Conservation (phyloP, 2,797 vertebrate genomes). For the Pseudocheirus occidentalis region DNA sequence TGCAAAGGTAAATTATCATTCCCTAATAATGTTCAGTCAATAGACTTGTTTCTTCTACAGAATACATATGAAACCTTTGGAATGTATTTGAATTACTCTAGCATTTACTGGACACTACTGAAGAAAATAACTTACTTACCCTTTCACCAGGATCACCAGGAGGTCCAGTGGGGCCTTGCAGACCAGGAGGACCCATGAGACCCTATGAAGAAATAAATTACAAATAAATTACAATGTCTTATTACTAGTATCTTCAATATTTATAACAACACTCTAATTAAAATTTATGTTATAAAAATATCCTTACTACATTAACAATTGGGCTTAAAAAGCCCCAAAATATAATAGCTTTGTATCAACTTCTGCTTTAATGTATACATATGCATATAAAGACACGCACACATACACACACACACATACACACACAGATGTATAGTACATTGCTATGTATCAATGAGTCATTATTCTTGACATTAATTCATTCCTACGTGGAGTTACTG, state of each 20-base stretch:
- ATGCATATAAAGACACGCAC: too few species aligned
- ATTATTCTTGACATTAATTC: neutral
- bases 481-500: neutral
- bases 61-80: neutral
- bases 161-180: slow-evolving; percentile 93
- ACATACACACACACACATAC: too few species aligned
- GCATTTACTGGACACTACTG: neutral
- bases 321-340: neutral
- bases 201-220: slow-evolving; percentile 87
- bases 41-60: neutral
- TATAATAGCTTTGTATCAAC: slow-evolving; percentile 8
- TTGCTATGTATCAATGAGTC: neutral
- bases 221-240: slow-evolving; percentile 17
- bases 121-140: slow-evolving; percentile 88
- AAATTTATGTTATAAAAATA: slow-evolving; percentile 44
- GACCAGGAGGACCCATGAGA: slow-evolving; percentile 94
- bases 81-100: slow-evolving; percentile 3
- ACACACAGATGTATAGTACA: neutral
- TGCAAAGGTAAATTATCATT: slow-evolving; percentile 13
- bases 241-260: neutral
- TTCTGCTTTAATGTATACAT: neutral
- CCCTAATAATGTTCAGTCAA: neutral
- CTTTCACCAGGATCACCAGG: slow-evolving; percentile 96
- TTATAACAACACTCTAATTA: neutral
- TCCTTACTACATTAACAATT: slow-evolving; percentile 1